Percentiles rank a stretch among this genome's conserved stretches.
Evolutionary conservation across 2,888 invertebrate genomes (phyloP).

Genomic region (Acrocyrtus sp.): DNA sequence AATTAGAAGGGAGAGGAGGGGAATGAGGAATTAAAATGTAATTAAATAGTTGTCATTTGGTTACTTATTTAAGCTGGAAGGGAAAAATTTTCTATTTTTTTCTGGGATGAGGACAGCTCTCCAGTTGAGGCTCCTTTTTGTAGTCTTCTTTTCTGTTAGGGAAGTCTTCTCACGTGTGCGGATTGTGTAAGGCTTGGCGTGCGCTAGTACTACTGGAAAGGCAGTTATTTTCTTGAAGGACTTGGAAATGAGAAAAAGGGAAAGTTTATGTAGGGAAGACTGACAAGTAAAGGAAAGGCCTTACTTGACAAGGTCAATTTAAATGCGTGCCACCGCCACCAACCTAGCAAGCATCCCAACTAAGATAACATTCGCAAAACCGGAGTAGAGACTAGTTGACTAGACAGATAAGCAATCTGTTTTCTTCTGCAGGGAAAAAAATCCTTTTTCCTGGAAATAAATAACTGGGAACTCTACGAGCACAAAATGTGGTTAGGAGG

Average conservation of each 20-base stretch:
- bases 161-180: constrained; percentile 25
- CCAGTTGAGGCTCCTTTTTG: neutral
- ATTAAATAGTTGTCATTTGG: constrained; percentile 43
- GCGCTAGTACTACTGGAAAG: no score
- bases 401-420: constrained; percentile 12
- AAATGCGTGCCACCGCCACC: constrained; percentile 28
- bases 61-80: no score
- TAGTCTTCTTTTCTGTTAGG: no score
- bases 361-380: neutral
- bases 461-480: neutral
- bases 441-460: constrained; percentile 6
- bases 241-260: neutral
- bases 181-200: neutral
- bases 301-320: constrained; percentile 50
- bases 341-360: neutral
- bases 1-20: neutral
- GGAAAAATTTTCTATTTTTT: neutral
- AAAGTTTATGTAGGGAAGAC: no score
- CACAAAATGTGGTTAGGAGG: constrained; percentile 1
- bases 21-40: constrained; percentile 40
- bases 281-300: constrained; percentile 2
- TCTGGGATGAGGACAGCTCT: neutral
- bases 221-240: neutral
- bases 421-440: constrained; percentile 3
- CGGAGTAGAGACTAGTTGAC: neutral